Conservation (phyloP, 2,888 invertebrate genomes). For the Chrysolina americana region DNA sequence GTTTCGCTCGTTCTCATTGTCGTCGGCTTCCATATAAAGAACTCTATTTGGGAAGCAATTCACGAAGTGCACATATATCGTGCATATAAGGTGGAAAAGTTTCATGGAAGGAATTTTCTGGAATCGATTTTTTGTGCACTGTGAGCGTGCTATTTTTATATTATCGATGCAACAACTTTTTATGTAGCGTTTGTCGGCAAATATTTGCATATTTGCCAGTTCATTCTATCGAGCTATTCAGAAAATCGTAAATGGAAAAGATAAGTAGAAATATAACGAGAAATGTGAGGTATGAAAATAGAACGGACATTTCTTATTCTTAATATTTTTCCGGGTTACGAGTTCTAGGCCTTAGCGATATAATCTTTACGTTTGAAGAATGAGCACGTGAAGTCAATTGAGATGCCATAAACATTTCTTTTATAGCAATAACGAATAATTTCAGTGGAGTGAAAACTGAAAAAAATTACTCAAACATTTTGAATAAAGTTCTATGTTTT, state of each 20-base stretch:
- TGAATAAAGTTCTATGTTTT: too few species aligned
- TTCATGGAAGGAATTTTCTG: not conserved
- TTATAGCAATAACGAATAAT: too few species aligned
- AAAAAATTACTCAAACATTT: too few species aligned
- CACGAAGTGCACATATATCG: slow-evolving; percentile 16
- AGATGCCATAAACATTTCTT: too few species aligned
- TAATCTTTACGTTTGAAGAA: not conserved
- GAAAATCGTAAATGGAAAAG: not conserved
- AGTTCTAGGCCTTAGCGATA: not conserved
- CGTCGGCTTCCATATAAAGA: not conserved
- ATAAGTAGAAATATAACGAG: not conserved
- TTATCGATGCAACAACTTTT: slow-evolving; percentile 7
- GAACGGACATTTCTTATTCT: not conserved
- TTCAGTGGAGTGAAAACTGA: too few species aligned
- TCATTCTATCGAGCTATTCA: slow-evolving; percentile 6
- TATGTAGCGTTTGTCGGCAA: not conserved
- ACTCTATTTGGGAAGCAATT: slow-evolving; percentile 14
- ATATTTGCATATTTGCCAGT: slow-evolving; percentile 7
- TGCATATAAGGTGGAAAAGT: not conserved
- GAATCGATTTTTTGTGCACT: slow-evolving; percentile 15
- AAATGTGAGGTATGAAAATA: not conserved
- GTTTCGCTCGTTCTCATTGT: not conserved
- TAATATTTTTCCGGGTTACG: not conserved
- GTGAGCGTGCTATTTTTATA: slow-evolving; percentile 17
- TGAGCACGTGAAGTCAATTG: not conserved